phyloP scores from a whole-genome alignment of 2,797 vertebrate genomes.

The Adrianichthys oophorus region DNA sequence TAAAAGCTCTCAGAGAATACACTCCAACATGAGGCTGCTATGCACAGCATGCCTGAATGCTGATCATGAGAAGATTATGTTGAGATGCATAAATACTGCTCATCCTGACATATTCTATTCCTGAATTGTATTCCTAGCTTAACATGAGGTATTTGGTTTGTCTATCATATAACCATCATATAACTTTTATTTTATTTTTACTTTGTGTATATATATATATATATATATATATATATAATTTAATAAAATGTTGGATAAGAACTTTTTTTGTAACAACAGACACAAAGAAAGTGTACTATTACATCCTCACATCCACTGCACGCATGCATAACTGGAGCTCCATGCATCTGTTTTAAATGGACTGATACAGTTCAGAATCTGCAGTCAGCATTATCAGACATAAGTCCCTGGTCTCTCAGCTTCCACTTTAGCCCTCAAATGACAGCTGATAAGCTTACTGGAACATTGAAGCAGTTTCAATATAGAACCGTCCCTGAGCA shows the following conservation, averaged over 20 bases:
- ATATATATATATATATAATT: no score
- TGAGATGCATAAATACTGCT: background rate
- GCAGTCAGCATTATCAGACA: constrained; percentile 27
- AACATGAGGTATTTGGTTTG: no score
- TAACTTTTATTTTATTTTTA: no score
- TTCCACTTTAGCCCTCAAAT: constrained; percentile 28
- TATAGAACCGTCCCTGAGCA: constrained; percentile 6
- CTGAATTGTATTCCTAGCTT: constrained; percentile 2
- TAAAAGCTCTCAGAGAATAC: constrained; percentile 1
- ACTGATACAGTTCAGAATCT: constrained; percentile 22
- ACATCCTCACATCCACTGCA: background rate
- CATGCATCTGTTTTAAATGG: constrained; percentile 15
- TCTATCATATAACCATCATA: no score
- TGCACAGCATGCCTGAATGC: background rate
- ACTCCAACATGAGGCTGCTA: background rate
- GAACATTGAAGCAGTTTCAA: constrained; percentile 21
- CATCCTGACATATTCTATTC: background rate
- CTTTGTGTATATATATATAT: no score
- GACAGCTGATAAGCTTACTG: constrained; percentile 38
- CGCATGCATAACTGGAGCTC: background rate
- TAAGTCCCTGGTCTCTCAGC: constrained; percentile 25
- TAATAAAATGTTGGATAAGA: no score
- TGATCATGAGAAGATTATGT: constrained; percentile 10
- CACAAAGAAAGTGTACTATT: background rate
- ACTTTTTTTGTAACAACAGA: background rate